Base-by-base conservation (phyloP, 2,797 vertebrate genomes). In the Salmo trutta region DNA sequence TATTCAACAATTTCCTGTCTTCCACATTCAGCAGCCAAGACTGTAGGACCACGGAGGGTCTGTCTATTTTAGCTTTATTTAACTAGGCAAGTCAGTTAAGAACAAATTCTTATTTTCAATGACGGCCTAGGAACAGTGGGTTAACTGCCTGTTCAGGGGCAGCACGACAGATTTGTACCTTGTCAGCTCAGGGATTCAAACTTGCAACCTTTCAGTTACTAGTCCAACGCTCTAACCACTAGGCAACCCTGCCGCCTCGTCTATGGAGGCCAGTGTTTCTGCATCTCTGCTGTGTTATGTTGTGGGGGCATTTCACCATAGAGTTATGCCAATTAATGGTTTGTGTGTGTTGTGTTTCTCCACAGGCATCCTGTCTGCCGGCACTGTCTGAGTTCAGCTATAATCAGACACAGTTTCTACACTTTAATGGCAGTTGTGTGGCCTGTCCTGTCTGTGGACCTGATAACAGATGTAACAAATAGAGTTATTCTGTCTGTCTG, bases 391-490 rank as follows among this genome's bases (percentile, higher is more conserved):
- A 89, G 77, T 74, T 51, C 8, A 82, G 68, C 80, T 93, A 91
- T 77, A 83, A 90, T 79, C 85, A 88, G 33, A 84, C 78, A 3
- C 68, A 91, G 84, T 92, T 88, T 79, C 75, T 90, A 29, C 79
- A 88, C 52, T 47, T 52, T 76, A 87, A 91, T 19, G 88, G 88
- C 52, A 80, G 77, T 0, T 93, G 90, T 83, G 83, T 84, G 7
- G 6, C 41, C 10, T 93, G 92, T 12, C 77, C 85, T 79, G 81
- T 77, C 1, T 93, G 92, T 19, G 81, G 81, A 0, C 86, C 90
- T 0, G 79, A 87, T 91, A 56, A 88, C 90, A 62, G 86, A 87
- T 88, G 90, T 91, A 86, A 74, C 17, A 14, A 52, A 21, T 47
- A 12, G 0, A 41, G 41, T 2, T 8, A 10, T 2, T 41, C 7